phyloP scores from a whole-genome alignment of 2,797 vertebrate species.

The Masticophis lateralis region DNA sequence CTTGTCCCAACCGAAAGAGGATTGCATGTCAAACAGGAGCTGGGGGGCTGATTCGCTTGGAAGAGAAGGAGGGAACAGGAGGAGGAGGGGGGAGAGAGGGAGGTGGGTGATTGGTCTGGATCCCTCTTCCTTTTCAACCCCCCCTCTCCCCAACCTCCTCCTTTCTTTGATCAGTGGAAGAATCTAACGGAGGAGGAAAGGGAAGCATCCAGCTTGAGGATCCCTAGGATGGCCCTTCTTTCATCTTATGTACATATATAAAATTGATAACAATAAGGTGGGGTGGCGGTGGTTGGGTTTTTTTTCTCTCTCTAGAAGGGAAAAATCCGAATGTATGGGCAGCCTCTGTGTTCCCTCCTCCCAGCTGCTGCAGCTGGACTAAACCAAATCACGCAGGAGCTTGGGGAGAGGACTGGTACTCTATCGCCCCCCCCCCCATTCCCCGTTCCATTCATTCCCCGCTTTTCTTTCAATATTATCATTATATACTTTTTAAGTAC shows the following conservation, averaged over 20 bases:
- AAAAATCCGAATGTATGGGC: conserved; percentile 93
- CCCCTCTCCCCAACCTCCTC: neutral
- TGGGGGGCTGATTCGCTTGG: conserved; percentile 61
- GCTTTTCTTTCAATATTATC: neutral
- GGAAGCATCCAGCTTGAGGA: conserved; percentile 47
- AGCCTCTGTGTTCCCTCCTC: conserved; percentile 58
- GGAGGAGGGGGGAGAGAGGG: neutral
- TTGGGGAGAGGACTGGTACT: conserved; percentile 69
- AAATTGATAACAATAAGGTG: conserved; percentile 22
- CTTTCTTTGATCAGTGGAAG: conserved; percentile 44
- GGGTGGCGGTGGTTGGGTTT: too few species aligned
- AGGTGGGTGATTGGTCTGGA: conserved; percentile 37
- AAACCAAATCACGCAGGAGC: conserved; percentile 90
- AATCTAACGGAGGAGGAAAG: conserved; percentile 37
- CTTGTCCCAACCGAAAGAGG: conserved; percentile 72
- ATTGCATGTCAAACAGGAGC: conserved; percentile 73
- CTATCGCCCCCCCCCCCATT: neutral
- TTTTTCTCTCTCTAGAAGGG: conserved; percentile 53
- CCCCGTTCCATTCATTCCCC: neutral
- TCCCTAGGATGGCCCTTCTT: conserved; percentile 59
- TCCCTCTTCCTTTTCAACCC: neutral
- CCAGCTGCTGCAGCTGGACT: conserved; percentile 96
- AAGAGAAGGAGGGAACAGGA: neutral
- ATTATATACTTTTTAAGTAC: neutral
- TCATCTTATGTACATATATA: neutral